Evolutionary conservation across 2,797 vertebrate species (phyloP), one percentile per base, ranked within the genome.

Genomic region (Staurois parvus): DNA sequence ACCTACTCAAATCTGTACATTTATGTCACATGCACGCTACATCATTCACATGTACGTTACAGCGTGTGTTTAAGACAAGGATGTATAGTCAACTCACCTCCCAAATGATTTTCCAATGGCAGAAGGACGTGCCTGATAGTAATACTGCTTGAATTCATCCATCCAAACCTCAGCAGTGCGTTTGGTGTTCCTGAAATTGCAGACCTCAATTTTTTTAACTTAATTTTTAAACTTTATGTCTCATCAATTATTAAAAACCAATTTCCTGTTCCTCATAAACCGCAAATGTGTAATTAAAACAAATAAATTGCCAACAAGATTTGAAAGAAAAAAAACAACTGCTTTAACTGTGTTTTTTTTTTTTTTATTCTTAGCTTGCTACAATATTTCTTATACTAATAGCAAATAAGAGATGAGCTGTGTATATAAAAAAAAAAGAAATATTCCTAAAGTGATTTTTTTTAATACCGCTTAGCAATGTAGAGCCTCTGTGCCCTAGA

Each of bases 101-200:
- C 98, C 98, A 8, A 96, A 99, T 0, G 96, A 93, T 86, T 99
- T 99, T 52, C 97, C 97, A 26, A 98, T 95, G 40, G 98, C 98
- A 0, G 98, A 99, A 0, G 98, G 98, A 72, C 98, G 92, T 0
- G 98, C 98, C 11, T 98, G 96, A 0, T 99, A 99, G 90, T 99
- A 99, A 90, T 97, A 97, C 87, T 98, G 97, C 84, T 99, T 99
- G 90, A 97, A 99, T 4, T 99, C 97, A 45, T 99, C 98, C 98
- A 99, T 99, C 98, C 98, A 99, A 40, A 99, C 98, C 91, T 99
- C 98, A 0, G 98, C 98, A 0, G 98, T 97, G 77, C 98, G 95
- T 80, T 97, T 96, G 45, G 98, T 99, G 91, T 99, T 99, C 94
- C 98, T 99, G 26, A 52, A 66, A 83, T 13, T 4, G 26, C n/a